Evolutionary conservation across 2,888 invertebrate species (phyloP).

Genomic region (Camponotus fellah): DNA sequence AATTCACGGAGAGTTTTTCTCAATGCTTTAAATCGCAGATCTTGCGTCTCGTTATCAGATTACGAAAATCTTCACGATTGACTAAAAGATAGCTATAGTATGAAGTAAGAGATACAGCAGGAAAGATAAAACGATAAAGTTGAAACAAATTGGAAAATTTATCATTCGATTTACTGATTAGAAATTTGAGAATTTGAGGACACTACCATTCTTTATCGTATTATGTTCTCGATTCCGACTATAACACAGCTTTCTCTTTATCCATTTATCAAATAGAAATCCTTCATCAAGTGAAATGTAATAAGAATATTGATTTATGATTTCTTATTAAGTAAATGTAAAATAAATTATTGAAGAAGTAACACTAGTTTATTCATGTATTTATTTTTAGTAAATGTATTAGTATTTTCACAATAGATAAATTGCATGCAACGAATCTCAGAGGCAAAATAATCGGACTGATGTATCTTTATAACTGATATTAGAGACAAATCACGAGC

Average conservation of each 20-base stretch:
- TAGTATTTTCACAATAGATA: not conserved
- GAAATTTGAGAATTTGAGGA: constrained; percentile 43
- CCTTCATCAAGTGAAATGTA: not conserved
- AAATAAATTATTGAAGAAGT: not conserved
- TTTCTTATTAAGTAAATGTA: not conserved
- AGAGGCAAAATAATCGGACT: not conserved
- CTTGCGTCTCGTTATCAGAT: constrained; percentile 28
- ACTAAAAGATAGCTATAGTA: constrained; percentile 20
- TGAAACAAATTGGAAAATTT: constrained; percentile 60
- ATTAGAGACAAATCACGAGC: too few relatives aligned
- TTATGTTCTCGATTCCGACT: not conserved
- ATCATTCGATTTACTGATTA: constrained; percentile 46
- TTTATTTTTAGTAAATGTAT: not conserved
- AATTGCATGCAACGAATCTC: not conserved
- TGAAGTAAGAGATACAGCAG: constrained; percentile 25
- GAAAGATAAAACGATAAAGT: constrained; percentile 28
- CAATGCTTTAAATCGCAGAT: not conserved
- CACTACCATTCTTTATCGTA: not conserved
- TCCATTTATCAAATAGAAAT: constrained; percentile 1
- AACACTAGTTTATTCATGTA: not conserved
- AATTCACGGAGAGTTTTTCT: not conserved
- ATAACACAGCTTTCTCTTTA: not conserved
- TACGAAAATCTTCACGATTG: constrained; percentile 15
- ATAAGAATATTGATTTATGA: constrained; percentile 10
- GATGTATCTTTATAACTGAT: not conserved